phyloP scores from a whole-genome alignment of 2,888 invertebrate genomes.

The Phorcus lineatus region DNA sequence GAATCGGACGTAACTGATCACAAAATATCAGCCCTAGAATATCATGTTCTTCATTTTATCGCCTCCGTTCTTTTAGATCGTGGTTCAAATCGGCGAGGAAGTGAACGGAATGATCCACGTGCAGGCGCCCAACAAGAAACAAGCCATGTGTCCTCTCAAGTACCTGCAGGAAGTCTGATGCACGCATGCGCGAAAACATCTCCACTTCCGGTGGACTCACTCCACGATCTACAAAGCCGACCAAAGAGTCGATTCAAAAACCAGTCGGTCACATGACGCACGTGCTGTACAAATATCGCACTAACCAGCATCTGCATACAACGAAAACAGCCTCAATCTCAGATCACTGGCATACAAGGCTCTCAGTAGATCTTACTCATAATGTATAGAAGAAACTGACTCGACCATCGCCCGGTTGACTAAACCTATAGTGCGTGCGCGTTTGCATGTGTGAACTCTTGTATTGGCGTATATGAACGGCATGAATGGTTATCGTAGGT shows the following conservation, averaged over 20 bases:
- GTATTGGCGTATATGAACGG: too few species aligned
- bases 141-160: conserved; percentile 94
- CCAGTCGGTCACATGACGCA: background rate
- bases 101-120: conserved; percentile 95
- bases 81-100: conserved; percentile 93
- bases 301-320: background rate
- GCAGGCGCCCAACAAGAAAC: conserved; percentile 86
- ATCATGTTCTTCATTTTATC: too few species aligned
- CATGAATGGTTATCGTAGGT: too few species aligned
- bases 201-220: background rate
- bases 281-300: background rate
- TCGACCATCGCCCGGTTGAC: too few species aligned
- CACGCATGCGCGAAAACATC: background rate
- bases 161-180: conserved; percentile 87
- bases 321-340: too few species aligned
- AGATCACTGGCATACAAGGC: too few species aligned
- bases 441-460: too few species aligned
- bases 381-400: too few species aligned
- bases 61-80: conserved; percentile 80
- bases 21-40: too few species aligned
- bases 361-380: too few species aligned
- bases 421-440: too few species aligned
- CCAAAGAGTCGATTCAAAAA: background rate
- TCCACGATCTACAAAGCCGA: background rate
- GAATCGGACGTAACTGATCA: too few species aligned